A percentile compares a stretch with the other conserved stretches of the same genome.
These are phyloP conservation scores for Gorsachius goisagi DNA, from an alignment of 2,113 vertebrate genomes.

Conservation along the genomic window DNA sequence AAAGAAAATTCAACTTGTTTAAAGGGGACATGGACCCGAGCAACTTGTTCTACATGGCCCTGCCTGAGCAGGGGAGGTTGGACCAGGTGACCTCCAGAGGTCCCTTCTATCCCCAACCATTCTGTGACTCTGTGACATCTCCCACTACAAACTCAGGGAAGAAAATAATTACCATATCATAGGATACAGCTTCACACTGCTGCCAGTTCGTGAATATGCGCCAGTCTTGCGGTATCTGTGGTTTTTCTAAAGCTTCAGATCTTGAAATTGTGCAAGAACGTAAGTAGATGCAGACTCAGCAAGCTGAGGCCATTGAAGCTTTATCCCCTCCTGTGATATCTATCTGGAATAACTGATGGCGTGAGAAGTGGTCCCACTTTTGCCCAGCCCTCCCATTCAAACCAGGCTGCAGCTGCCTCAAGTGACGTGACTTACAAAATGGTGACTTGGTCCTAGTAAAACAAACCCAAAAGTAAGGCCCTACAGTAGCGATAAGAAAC, in stretches of 20 bases:
- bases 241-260: background rate
- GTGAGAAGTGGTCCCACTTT: background rate
- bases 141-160: background rate
- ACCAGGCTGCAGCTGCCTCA: background rate
- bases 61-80: background rate
- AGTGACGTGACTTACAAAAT: accelerated
- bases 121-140: background rate
- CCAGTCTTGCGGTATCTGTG: background rate
- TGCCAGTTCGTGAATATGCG: background rate
- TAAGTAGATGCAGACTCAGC: background rate
- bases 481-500: background rate
- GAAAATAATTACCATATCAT: background rate
- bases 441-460: background rate
- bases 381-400: background rate
- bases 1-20: background rate
- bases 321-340: background rate
- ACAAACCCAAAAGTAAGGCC: background rate
- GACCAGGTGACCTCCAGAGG: background rate
- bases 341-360: background rate
- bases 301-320: background rate
- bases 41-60: background rate
- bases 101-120: background rate
- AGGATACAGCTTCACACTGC: background rate
- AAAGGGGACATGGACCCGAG: background rate
- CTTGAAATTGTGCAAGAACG: background rate